Evolutionary conservation across 2,888 invertebrate species (phyloP), one percentile per base, ranked within the genome.

Genomic region (Schrankia costaestrigalis): DNA sequence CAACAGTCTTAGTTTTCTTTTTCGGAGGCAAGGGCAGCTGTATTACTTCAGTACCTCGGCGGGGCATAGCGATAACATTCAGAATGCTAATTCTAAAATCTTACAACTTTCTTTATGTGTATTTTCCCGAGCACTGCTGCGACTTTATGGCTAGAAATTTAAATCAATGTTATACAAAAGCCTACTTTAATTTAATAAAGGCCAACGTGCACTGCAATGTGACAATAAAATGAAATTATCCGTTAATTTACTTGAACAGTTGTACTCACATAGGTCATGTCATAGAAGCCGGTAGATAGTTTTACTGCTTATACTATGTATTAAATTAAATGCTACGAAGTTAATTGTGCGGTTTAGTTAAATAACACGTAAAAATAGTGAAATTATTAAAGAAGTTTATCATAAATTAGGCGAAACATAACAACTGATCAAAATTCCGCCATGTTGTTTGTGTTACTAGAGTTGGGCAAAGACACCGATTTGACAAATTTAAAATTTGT

Each of bases 381-480:
- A n/a, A n/a, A n/a, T 10, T 10, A 22, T 10, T 22, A 22, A 10
- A 10, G n/a, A n/a, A 21, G n/a, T 4, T 11, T 11, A 22, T 10
- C 3, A 30, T 8, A 24, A 7, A 52, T 46, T 48, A 23, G 36
- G 44, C 35, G 43, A 62, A 55, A 56, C 48, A 53, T 45, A 71
- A 63, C 77, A 77, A 76, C 71, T 76, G 77, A 70, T 69, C 66
- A 63, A 38, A 60, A 51, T 50, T 66, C 74, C 78, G 86, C 85
- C 86, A 87, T 87, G 76, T 86, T 87, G 86, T 82, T 79, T 62
- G 63, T 61, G 39, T 54, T 52, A 45, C 34, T 56, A 56, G 53
- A 42, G 52, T 11, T 8, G 46, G 2, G 5, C 9, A 11, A 1
- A 5, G 21, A 12, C 35, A 11, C 9, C 8, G 1, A 10, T n/a